phyloP scores from a whole-genome alignment of 2,113 vertebrate species.

The Hemiprocne comata region DNA sequence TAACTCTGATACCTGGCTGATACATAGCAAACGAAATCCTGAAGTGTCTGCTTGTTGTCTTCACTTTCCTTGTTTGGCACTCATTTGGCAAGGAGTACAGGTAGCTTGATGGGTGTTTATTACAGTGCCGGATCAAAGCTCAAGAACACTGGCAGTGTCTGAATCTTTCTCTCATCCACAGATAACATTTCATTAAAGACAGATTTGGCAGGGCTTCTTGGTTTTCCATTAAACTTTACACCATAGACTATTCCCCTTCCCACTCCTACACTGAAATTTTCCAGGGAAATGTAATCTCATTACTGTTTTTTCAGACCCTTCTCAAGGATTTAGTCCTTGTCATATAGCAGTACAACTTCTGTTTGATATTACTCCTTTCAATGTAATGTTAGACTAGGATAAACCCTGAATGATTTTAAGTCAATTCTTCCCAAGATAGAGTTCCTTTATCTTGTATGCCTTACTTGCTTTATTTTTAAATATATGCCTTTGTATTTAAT shows the following conservation, averaged over 20 bases:
- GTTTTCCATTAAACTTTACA: not conserved
- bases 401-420: not conserved
- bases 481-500: not conserved
- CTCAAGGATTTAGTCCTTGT: not conserved
- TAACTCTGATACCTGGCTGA: not conserved
- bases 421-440: not conserved
- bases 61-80: not conserved
- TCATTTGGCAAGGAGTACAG: slow-evolving; percentile 22
- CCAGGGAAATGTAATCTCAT: not conserved
- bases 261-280: not conserved
- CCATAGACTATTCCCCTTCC: not conserved
- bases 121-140: not conserved
- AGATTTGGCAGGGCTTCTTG: not conserved
- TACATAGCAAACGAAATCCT: not conserved
- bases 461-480: not conserved
- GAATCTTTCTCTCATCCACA: not conserved
- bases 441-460: not conserved
- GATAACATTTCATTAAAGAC: not conserved
- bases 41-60: not conserved
- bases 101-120: slow-evolving; percentile 38
- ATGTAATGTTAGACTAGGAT: not conserved
- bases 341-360: not conserved
- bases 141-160: not conserved
- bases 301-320: not conserved
- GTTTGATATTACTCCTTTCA: not conserved